A percentile compares a stretch with the other conserved stretches of the same genome.
Conservation (phyloP, 2,888 invertebrate species). For the Coleophora flavipennella region DNA sequence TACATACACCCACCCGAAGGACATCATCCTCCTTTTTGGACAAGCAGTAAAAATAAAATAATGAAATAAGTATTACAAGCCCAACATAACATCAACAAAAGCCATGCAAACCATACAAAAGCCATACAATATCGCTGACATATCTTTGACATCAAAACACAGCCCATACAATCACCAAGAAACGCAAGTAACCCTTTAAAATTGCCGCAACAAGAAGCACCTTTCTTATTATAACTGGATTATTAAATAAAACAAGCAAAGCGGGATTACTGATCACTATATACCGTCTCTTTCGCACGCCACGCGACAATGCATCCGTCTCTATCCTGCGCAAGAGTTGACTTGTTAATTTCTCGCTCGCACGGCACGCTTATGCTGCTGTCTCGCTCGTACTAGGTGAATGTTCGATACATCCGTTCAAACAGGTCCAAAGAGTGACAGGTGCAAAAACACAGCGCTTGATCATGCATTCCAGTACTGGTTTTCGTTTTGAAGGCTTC, state of each 20-base stretch:
- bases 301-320: slow-evolving; percentile 41
- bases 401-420: slow-evolving; percentile 51
- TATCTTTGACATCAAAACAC: no score
- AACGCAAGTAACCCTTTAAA: no score
- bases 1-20: no score
- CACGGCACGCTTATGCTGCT: slow-evolving; percentile 38
- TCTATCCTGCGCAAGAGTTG: slow-evolving; percentile 6
- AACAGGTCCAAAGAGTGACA: slow-evolving; percentile 51
- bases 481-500: slow-evolving; percentile 21
- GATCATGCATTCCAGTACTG: slow-evolving; percentile 41
- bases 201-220: slow-evolving; percentile 5
- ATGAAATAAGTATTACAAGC: no score
- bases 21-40: no score
- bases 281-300: slow-evolving; percentile 32
- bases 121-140: no score
- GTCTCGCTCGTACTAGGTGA: slow-evolving; percentile 41
- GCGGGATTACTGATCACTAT: slow-evolving; percentile 25
- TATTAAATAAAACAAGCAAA: slow-evolving; percentile 37
- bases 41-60: no score
- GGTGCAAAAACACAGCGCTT: slow-evolving; percentile 49
- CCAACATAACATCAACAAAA: no score
- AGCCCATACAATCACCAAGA: no score
- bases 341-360: slow-evolving; percentile 15
- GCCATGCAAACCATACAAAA: no score
- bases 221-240: slow-evolving; percentile 48